Evolutionary conservation across 2,888 invertebrate genomes (phyloP).

Genomic region (Tanytarsus gracilentus): DNA sequence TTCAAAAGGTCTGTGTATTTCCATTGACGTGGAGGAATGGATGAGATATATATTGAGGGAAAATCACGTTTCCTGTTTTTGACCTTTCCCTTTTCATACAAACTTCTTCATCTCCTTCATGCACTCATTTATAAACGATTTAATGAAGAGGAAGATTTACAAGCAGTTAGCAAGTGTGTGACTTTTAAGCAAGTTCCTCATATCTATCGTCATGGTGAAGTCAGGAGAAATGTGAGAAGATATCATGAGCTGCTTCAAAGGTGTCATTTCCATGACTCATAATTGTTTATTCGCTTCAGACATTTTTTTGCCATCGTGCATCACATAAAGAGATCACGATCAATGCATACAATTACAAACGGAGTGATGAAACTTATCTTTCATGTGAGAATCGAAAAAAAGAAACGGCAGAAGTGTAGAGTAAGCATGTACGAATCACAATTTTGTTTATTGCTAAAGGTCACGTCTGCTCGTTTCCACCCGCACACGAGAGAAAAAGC

Average conservation of each 20-base stretch:
- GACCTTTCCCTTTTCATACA: slow-evolving; percentile 5
- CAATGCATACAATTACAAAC: slow-evolving; percentile 3
- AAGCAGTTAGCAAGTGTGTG: too few species aligned
- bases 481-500: not conserved
- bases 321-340: slow-evolving; percentile 9
- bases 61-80: slow-evolving; percentile 12
- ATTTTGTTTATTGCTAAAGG: slow-evolving; percentile 21
- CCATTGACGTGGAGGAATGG: too few species aligned
- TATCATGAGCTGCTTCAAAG: too few species aligned
- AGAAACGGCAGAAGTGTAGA: not conserved
- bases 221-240: not conserved
- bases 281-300: too few species aligned
- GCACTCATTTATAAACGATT: not conserved
- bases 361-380: not conserved
- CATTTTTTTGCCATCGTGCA: too few species aligned
- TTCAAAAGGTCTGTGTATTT: too few species aligned
- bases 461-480: slow-evolving; percentile 20
- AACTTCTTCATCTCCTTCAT: not conserved
- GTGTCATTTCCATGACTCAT: not conserved
- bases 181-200: too few species aligned
- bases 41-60: too few species aligned
- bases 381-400: not conserved
- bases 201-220: too few species aligned
- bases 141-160: not conserved
- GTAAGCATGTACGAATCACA: slow-evolving; percentile 10